These are phyloP conservation scores for Calyptomena viridis DNA, from an alignment of 2,113 vertebrate genomes.

Conservation along the genomic window DNA sequence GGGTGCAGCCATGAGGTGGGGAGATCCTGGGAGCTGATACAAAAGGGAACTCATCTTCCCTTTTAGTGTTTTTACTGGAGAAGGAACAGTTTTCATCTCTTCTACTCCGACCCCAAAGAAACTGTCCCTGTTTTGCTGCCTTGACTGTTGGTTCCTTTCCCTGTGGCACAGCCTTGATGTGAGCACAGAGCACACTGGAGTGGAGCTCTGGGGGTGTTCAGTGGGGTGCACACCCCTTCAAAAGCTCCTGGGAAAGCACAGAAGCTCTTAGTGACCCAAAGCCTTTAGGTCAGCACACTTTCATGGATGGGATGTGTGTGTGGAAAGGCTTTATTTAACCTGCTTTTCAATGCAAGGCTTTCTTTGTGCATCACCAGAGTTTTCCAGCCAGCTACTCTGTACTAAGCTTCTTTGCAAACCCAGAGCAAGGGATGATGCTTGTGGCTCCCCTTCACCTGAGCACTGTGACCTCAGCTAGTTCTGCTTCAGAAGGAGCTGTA, in stretches of 20 bases:
- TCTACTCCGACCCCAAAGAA: background rate
- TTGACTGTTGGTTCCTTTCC: background rate
- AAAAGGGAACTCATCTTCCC: background rate
- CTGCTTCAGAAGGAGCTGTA: background rate
- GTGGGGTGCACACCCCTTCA: background rate
- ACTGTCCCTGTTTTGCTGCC: background rate
- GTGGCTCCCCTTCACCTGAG: background rate
- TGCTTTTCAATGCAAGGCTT: background rate
- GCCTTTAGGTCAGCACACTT: background rate
- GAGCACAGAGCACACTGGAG: background rate
- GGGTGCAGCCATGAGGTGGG: rapidly evolving
- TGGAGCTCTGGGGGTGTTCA: background rate
- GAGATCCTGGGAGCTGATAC: background rate
- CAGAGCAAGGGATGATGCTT: background rate
- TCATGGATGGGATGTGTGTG: background rate
- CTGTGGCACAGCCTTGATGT: background rate
- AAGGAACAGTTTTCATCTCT: background rate
- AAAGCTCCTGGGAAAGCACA: background rate
- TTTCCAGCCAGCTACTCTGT: background rate
- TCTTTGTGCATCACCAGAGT: background rate
- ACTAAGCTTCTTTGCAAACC: background rate
- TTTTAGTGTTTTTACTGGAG: background rate
- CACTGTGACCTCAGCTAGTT: background rate
- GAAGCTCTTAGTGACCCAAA: background rate
- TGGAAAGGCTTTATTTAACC: background rate